Conservation (phyloP, 2,113 vertebrate genomes). For the Xyliphius kryptos region DNA sequence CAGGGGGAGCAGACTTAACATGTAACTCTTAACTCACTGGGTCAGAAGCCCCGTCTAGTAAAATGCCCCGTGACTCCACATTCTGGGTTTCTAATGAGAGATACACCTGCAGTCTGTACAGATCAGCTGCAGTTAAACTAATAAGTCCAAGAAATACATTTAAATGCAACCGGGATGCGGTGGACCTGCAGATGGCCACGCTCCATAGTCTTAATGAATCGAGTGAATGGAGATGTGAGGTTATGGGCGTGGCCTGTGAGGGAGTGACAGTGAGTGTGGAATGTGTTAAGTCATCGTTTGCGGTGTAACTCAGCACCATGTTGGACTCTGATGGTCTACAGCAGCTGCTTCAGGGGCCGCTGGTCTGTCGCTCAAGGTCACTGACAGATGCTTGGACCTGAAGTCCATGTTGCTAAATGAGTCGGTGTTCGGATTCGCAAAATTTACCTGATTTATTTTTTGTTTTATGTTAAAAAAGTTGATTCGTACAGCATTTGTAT, state of each 20-base stretch:
- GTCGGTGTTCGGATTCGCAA: too few species aligned
- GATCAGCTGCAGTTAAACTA: too few species aligned
- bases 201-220: not conserved
- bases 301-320: conserved; percentile 70
- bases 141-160: too few species aligned
- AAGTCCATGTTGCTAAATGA: too few species aligned
- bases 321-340: conserved; percentile 58
- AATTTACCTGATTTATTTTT: too few species aligned
- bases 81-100: not conserved
- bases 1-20: conserved; percentile 4
- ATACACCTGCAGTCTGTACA: not conserved
- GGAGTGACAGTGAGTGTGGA: conserved; percentile 46
- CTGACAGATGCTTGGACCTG: not conserved
- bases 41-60: not conserved
- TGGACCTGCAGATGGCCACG: not conserved
- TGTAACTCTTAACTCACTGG: conserved; percentile 17
- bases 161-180: too few species aligned
- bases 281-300: conserved; percentile 77
- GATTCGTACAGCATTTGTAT: too few species aligned
- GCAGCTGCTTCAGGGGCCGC: conserved; percentile 70
- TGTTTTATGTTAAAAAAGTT: too few species aligned
- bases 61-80: not conserved
- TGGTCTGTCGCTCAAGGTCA: not conserved
- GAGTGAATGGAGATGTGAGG: not conserved
- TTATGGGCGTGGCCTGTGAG: not conserved